Conservation (phyloP, 2,797 vertebrate species). For the Ataeniobius toweri region DNA sequence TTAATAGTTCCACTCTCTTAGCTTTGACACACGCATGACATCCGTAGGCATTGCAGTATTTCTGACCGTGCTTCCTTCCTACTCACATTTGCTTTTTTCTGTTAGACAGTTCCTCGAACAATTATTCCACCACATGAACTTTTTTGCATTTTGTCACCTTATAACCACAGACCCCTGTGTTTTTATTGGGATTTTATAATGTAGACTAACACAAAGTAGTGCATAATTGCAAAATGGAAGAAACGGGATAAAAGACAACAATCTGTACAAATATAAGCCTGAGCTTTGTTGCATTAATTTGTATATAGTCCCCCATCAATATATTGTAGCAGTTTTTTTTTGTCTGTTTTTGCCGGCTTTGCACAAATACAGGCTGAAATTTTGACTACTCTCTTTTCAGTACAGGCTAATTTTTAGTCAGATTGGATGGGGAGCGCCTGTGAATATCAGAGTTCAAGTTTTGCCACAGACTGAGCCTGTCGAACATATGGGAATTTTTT, state of each 20-base stretch:
- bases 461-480: background rate
- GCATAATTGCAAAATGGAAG: too few relatives aligned
- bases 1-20: constrained; percentile 51
- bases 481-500: background rate
- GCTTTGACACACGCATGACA: constrained; percentile 52
- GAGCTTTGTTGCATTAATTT: too few relatives aligned
- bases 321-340: too few relatives aligned
- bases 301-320: too few relatives aligned
- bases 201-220: too few relatives aligned
- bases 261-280: too few relatives aligned
- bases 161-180: too few relatives aligned
- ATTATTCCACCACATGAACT: background rate
- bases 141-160: background rate
- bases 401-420: too few relatives aligned
- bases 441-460: background rate
- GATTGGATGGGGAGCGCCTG: too few relatives aligned
- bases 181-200: too few relatives aligned
- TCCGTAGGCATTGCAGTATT: constrained; percentile 38
- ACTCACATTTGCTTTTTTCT: background rate
- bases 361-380: background rate
- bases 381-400: background rate
- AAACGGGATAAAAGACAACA: too few relatives aligned
- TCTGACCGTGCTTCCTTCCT: constrained; percentile 6
- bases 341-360: too few relatives aligned
- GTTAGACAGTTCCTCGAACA: background rate